Evolutionary conservation across 2,888 invertebrate genomes (phyloP).

Genomic region (Argynnis bischoffii): DNA sequence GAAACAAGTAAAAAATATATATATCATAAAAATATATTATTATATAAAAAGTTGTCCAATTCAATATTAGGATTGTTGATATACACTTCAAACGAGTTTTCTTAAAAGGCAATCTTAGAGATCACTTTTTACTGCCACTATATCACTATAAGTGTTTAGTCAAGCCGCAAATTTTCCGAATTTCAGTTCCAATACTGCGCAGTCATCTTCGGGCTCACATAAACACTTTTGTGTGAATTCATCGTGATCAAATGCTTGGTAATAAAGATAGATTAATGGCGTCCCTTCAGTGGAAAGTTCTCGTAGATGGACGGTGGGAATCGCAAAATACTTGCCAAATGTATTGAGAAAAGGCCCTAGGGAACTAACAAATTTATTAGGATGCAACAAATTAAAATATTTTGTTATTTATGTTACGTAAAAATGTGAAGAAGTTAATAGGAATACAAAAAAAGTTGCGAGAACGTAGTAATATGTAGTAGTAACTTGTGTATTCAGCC

Average conservation of each 20-base stretch:
- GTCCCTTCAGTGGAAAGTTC: conserved; percentile 38
- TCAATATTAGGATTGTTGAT: not conserved
- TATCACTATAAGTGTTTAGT: conserved; percentile 37
- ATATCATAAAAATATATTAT: too few species aligned
- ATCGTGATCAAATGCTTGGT: conserved; percentile 66
- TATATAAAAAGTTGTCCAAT: too few species aligned
- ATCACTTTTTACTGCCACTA: conserved; percentile 17
- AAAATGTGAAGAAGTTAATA: too few species aligned
- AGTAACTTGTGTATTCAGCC: too few species aligned
- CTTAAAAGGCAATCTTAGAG: conserved; percentile 19
- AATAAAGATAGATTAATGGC: conserved; percentile 76
- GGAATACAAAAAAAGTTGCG: too few species aligned
- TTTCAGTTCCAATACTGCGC: conserved; percentile 45
- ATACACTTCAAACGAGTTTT: not conserved
- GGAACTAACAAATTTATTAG: too few species aligned
- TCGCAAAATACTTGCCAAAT: conserved; percentile 37
- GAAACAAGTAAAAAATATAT: too few species aligned
- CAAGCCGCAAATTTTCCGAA: conserved; percentile 42
- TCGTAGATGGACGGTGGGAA: conserved; percentile 16
- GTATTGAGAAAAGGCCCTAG: conserved; percentile 13
- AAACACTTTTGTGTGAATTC: conserved; percentile 69
- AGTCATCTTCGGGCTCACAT: conserved; percentile 60
- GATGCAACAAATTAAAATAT: too few species aligned
- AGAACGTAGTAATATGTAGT: too few species aligned
- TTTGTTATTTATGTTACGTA: too few species aligned